Conservation (phyloP, 2,888 invertebrate genomes). For the Thera obeliscata region DNA sequence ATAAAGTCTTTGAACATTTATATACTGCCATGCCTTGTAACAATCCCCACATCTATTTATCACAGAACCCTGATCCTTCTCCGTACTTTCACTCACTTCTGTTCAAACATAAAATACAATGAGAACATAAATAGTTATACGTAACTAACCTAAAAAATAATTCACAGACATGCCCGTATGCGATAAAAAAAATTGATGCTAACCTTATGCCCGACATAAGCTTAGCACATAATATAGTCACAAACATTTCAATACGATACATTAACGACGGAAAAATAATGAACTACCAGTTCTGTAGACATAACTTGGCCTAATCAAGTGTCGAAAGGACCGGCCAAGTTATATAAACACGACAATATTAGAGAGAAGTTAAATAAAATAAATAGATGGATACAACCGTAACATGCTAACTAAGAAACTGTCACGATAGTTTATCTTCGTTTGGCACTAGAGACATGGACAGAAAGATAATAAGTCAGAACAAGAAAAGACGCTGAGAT, state of each 20-base stretch:
- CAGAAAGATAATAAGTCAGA: slow-evolving; percentile 52
- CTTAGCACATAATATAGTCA: slow-evolving; percentile 17
- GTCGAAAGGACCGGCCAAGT: neutral
- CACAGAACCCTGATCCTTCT: slow-evolving; percentile 70
- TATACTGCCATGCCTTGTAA: slow-evolving; percentile 48
- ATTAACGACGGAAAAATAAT: slow-evolving; percentile 36
- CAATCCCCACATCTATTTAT: slow-evolving; percentile 59
- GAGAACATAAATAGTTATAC: slow-evolving; percentile 41
- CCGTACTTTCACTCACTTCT: slow-evolving; percentile 47
- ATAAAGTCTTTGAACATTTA: slow-evolving; percentile 29
- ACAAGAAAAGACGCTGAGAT: slow-evolving; percentile 71
- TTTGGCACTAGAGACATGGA: slow-evolving; percentile 76
- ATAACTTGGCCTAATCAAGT: slow-evolving; percentile 22
- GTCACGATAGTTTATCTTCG: slow-evolving; percentile 71
- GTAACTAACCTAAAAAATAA: slow-evolving; percentile 39
- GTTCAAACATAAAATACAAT: slow-evolving; percentile 50
- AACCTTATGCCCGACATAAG: slow-evolving; percentile 35
- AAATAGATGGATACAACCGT: slow-evolving; percentile 67
- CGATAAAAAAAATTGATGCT: slow-evolving; percentile 15
- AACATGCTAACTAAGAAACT: slow-evolving; percentile 59
- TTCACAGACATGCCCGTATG: slow-evolving; percentile 28
- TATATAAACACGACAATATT: neutral
- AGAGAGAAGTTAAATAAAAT: slow-evolving; percentile 62
- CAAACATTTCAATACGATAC: slow-evolving; percentile 38
- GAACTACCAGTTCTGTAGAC: slow-evolving; percentile 16